A percentile compares a stretch with the other conserved stretches of the same genome.
Evolutionary conservation across 2,113 vertebrate genomes (phyloP).

Genomic region (Lates calcarifer): DNA sequence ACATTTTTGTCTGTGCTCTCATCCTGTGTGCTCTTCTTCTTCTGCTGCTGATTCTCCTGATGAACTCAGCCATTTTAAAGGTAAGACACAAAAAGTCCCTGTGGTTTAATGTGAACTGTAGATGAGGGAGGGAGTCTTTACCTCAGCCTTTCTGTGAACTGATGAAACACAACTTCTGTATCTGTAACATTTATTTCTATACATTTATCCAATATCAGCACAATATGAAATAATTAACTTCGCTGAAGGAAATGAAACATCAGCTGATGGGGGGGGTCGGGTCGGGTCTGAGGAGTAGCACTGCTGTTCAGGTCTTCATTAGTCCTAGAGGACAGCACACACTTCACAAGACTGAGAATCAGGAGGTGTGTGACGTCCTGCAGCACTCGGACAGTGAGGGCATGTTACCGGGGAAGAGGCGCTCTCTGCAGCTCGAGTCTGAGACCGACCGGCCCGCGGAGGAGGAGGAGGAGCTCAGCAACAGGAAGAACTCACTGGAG

Average conservation of each 20-base stretch:
- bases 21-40: slow-evolving; percentile 20
- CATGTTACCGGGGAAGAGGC: slow-evolving; percentile 70
- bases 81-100: slow-evolving; percentile 43
- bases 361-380: slow-evolving; percentile 54
- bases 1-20: slow-evolving; percentile 1
- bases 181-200: too few species aligned
- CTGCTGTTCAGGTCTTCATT: neutral
- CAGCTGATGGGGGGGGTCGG: too few species aligned
- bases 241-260: too few species aligned
- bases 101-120: too few species aligned
- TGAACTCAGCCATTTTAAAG: slow-evolving; percentile 20
- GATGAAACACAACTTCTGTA: too few species aligned
- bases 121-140: too few species aligned
- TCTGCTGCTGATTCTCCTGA: slow-evolving; percentile 11
- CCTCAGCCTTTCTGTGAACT: too few species aligned
- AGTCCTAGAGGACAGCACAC: neutral
- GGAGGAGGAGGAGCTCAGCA: slow-evolving; percentile 72
- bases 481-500: slow-evolving; percentile 72
- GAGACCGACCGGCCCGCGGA: slow-evolving; percentile 66
- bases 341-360: neutral
- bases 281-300: neutral
- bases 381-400: slow-evolving; percentile 85
- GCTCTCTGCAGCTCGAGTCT: slow-evolving; percentile 63
- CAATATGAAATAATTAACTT: too few species aligned
- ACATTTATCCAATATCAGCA: too few species aligned